Base-by-base conservation (phyloP, 2,797 vertebrate species). In the Eulemur albifrons region DNA sequence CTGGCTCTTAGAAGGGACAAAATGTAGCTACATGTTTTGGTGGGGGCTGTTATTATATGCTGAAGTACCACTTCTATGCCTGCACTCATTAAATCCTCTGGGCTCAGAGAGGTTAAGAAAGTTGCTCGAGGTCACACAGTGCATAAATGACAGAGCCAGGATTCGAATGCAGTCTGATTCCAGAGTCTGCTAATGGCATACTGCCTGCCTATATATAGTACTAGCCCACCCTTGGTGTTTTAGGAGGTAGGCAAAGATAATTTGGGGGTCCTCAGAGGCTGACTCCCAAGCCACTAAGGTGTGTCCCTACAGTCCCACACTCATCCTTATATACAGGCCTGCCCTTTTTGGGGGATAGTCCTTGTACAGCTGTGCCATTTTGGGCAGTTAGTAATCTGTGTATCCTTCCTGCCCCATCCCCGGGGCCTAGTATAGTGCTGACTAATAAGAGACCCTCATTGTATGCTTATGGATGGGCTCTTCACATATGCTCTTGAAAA, bases 71-170 rank as follows among this genome's bases (percentile, higher is more conserved):
- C 43, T 87, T 94, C 75, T 13, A 2, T 75, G n/a, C 63, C 30
- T 90, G 52, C 45, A 86, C 38, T 86, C n/a, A 54, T 79, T 85
- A 83, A 82, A 59, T 54, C 50, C 32, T 23, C 52, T 4, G 21
- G 79, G 40, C 69, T 82, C 65, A 90, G 65, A 93, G 65, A 67
- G 57, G 86, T 75, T 96, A 83, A 89, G 79, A 50, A 92, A 89
- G 38, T 91, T 93, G 70, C 40, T 86, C 17, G 76, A 25, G 54
- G 32, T 80, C 85, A 94, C 52, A 57, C 54, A 80, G 35, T 57
- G 75, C 61, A 69, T 84, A 89, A 89, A 12, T 27, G 38, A 52
- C 73, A 93, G 35, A 87, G 50, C 15, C 54, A 83, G 27, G 35
- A 38, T 92, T 90, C 25, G 25, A 93, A 57, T 61, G 50, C 50